A percentile compares a stretch with the other conserved stretches of the same genome.
Conservation (phyloP, 1,140 invertebrate genomes). For the Andricus grossulariae region DNA sequence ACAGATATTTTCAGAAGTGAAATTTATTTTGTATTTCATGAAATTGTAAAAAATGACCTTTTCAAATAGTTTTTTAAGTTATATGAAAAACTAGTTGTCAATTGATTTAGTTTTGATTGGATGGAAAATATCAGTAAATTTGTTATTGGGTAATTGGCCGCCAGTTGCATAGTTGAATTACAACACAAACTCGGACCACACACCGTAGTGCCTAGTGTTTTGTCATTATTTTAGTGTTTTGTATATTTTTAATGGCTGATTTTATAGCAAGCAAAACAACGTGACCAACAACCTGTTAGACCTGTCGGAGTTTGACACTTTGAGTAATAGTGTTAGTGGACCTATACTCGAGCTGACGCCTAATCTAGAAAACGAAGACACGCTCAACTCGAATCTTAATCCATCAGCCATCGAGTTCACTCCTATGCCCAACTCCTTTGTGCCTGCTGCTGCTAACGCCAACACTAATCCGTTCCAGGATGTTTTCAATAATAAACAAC, state of each 20-base stretch:
- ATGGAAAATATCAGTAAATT: slow-evolving; percentile 12
- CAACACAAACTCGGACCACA: background rate
- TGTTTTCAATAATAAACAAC: slow-evolving; percentile 70
- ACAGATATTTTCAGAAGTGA: background rate
- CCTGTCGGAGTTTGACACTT: slow-evolving; percentile 77
- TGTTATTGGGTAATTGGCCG: slow-evolving; percentile 1
- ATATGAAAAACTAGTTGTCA: background rate
- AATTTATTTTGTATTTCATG: background rate
- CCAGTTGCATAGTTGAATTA: background rate
- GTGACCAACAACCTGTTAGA: slow-evolving; percentile 77
- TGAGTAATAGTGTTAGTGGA: slow-evolving; percentile 78
- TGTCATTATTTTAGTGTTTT: slow-evolving; percentile 63
- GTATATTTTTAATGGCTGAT: slow-evolving; percentile 70
- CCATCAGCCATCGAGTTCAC: slow-evolving; percentile 71
- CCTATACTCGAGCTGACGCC: slow-evolving; percentile 71
- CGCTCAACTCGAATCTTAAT: slow-evolving; percentile 73
- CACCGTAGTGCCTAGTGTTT: slow-evolving; percentile 53
- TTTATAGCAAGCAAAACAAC: slow-evolving; percentile 77
- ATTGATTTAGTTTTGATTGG: background rate
- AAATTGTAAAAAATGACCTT: background rate
- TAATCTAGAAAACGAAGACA: slow-evolving; percentile 71
- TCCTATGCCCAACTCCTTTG: slow-evolving; percentile 69
- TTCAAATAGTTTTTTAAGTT: background rate
- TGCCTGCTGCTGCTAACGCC: slow-evolving; percentile 63
- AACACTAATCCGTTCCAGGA: slow-evolving; percentile 74